Evolutionary conservation across 2,113 vertebrate species (phyloP).

Genomic region (Ptilonorhynchus violaceus): DNA sequence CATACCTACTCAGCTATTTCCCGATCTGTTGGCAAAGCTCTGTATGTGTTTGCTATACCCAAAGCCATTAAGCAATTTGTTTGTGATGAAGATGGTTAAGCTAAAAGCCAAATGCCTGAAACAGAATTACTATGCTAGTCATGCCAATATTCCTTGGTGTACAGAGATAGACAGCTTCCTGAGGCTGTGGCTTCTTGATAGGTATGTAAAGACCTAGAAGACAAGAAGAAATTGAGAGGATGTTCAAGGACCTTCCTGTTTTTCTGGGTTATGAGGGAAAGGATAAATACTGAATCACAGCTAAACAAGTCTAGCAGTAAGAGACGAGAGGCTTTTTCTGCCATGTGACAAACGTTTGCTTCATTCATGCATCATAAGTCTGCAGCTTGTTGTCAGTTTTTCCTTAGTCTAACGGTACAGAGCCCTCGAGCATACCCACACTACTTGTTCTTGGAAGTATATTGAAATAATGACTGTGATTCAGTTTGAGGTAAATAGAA

Average conservation of each 20-base stretch:
- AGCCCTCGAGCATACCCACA: neutral
- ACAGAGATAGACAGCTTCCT: neutral
- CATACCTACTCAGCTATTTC: neutral
- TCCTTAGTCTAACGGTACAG: neutral
- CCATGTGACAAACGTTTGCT: neutral
- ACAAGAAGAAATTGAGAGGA: neutral
- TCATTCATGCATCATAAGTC: neutral
- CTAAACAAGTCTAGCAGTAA: neutral
- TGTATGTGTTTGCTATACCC: neutral
- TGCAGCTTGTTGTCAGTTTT: neutral
- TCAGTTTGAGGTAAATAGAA: neutral
- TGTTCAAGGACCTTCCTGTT: neutral
- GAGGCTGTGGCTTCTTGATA: neutral
- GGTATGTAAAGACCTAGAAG: neutral
- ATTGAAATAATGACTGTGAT: neutral
- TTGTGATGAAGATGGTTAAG: neutral
- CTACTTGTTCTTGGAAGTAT: neutral
- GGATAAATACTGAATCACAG: neutral
- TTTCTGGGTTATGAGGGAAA: neutral
- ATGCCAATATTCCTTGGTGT: neutral
- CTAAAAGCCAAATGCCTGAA: neutral
- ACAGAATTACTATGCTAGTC: neutral
- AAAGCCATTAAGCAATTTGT: slow-evolving; percentile 22
- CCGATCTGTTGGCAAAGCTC: neutral
- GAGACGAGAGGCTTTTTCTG: neutral